Evolutionary conservation across 2,113 vertebrate genomes (phyloP).

Genomic region (Notechis scutatus): DNA sequence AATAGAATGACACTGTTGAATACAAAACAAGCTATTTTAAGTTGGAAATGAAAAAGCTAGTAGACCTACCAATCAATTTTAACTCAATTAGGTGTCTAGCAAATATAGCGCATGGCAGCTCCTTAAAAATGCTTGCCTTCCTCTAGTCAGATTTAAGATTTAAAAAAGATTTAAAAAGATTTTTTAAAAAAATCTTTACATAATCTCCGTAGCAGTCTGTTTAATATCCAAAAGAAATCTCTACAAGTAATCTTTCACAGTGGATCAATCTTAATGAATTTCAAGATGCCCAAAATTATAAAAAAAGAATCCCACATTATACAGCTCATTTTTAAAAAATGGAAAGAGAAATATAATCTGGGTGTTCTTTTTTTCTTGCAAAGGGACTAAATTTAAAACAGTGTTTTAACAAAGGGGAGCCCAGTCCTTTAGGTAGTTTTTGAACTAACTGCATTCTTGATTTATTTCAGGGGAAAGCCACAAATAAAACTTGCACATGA

Average conservation of each 20-base stretch:
- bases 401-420: not conserved
- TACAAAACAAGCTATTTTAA: not conserved
- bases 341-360: not conserved
- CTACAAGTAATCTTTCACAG: not conserved
- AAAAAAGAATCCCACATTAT: conserved; percentile 6
- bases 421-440: not conserved
- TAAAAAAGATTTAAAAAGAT: no score
- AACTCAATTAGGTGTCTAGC: not conserved
- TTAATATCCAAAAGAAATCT: not conserved
- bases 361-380: conserved; percentile 3
- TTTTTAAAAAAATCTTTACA: not conserved
- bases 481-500: not conserved
- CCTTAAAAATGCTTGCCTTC: not conserved
- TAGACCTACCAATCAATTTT: not conserved
- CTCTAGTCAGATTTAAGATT: not conserved
- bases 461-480: not conserved
- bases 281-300: conserved; percentile 13
- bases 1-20: not conserved
- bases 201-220: not conserved
- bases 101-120: not conserved
- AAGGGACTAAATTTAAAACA: not conserved
- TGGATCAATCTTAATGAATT: conserved; percentile 26
- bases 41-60: not conserved
- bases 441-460: rapidly evolving
- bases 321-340: not conserved